These are phyloP conservation scores for Trialeurodes vaporariorum DNA, from an alignment of 1,140 invertebrate species.

Conservation along the genomic window DNA sequence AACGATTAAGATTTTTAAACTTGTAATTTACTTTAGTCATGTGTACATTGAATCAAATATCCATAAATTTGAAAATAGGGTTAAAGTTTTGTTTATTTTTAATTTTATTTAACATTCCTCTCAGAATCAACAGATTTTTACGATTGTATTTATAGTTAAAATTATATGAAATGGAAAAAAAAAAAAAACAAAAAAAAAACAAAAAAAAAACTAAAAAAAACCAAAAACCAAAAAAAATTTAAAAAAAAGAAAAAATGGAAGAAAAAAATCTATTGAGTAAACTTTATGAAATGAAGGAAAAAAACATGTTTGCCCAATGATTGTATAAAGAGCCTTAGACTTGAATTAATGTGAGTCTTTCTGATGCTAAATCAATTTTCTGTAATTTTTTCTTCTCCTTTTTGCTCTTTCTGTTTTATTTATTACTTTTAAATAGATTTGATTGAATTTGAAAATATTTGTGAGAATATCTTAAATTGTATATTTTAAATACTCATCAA, in stretches of 20 bases:
- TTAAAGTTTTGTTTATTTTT: background rate
- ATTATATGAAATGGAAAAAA: background rate
- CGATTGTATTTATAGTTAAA: background rate
- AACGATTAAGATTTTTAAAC: background rate
- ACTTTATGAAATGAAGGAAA: background rate
- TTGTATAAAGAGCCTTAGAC: background rate
- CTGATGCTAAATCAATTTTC: background rate
- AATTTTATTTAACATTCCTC: background rate
- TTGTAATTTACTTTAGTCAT: background rate
- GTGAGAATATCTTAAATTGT: conserved; percentile 1
- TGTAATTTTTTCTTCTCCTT: background rate
- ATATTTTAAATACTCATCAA: conserved; percentile 1
- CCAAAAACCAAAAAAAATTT: background rate
- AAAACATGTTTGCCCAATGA: background rate
- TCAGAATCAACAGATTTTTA: conserved; percentile 1
- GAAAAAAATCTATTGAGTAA: background rate
- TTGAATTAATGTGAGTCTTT: background rate
- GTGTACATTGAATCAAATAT: background rate
- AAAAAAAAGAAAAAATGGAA: background rate
- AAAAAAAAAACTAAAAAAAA: background rate
- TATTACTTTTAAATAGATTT: background rate
- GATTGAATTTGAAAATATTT: conserved; percentile 1
- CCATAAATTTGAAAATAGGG: background rate
- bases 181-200: background rate
- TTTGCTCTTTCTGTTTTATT: background rate